Evolutionary conservation across 1,140 invertebrate genomes (phyloP).

Genomic region (Papilio aristodemus): DNA sequence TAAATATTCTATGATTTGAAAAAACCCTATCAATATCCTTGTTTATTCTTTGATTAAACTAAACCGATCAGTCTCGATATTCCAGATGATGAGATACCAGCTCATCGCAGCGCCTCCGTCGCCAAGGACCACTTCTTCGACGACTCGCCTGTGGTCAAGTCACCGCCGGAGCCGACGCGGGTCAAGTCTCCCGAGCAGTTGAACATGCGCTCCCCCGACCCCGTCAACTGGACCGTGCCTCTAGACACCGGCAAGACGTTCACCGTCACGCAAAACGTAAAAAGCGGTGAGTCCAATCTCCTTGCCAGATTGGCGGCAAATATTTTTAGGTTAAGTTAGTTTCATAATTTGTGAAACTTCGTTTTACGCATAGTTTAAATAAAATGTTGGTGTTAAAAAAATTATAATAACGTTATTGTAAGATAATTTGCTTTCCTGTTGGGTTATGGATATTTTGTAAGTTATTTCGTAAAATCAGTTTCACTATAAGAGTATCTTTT

Average conservation of each 20-base stretch:
- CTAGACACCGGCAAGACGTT: slow-evolving; percentile 95
- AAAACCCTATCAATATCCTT: background rate
- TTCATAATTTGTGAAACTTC: slow-evolving; percentile 40
- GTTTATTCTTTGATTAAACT: slow-evolving; percentile 4
- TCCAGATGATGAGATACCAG: slow-evolving; percentile 74
- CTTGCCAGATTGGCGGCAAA: slow-evolving; percentile 59
- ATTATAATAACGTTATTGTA: slow-evolving; percentile 6
- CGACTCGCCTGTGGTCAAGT: slow-evolving; percentile 87
- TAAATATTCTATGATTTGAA: background rate
- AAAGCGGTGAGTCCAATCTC: slow-evolving; percentile 85
- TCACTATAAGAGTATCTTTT: slow-evolving; percentile 64
- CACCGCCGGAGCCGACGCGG: slow-evolving; percentile 93
- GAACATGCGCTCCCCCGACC: slow-evolving; percentile 93
- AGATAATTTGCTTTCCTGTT: slow-evolving; percentile 22
- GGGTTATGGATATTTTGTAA: slow-evolving; percentile 27
- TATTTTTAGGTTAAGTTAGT: slow-evolving; percentile 60
- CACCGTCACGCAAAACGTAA: slow-evolving; percentile 94
- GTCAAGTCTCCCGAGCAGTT: slow-evolving; percentile 96
- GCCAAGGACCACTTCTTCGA: slow-evolving; percentile 79
- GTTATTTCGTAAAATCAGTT: slow-evolving; percentile 44
- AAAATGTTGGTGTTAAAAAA: slow-evolving; percentile 5
- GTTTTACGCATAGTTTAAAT: slow-evolving; percentile 38
- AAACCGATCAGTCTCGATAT: slow-evolving; percentile 21
- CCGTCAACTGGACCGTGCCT: slow-evolving; percentile 96
- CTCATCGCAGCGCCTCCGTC: slow-evolving; percentile 75